Base-by-base conservation (phyloP, 1,140 invertebrate genomes). In the Heliconius congener region DNA sequence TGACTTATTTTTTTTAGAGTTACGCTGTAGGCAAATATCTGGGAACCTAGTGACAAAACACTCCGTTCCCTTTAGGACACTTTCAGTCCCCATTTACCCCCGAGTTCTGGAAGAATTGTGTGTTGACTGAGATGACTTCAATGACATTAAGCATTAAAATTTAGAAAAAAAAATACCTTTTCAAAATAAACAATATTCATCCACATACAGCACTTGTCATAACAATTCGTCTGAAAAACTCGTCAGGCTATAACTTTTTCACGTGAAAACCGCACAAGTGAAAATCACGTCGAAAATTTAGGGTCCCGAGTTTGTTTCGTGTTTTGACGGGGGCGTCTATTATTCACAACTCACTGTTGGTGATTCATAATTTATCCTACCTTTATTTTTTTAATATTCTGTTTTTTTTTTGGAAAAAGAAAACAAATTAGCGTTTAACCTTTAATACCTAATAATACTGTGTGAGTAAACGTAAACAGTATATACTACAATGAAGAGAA, bases 221-320 rank as follows among this genome's bases (percentile, higher is more conserved):
- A 60, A 60, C 55, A 60, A 30, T 66, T 30, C 60, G 5, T 66
- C 60, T 11, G 9, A 66, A 52, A 71, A 71, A 72, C 77, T 78
- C 55, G 72, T 46, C 37, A 66, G 60, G 66, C n/a, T 18, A 76
- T 60, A 76, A 79, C 50, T 76, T 79, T 72, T 79, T 39, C 18
- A 71, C 46, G 23, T 23, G 57, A 71, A 76, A 79, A 79, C 70
- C 74, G 57, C 60, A 39, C 18, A 70, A 72, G 27, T 37, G 46
- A 18, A 73, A 78, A 74, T 72, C 66, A 77, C 74, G 37, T 76
- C 55, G n/a, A 27, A 60, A 60, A 60, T 66, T 66, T 66, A 27
- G 60, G 23, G 27, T 23, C 60, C 57, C 60, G 30, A 66, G 60
- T 66, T 66, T 66, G 60, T 70, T 76, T 76, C 66, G 23, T 75